phyloP scores from a whole-genome alignment of 1,140 invertebrate genomes.

The Drosophila ironensis region DNA sequence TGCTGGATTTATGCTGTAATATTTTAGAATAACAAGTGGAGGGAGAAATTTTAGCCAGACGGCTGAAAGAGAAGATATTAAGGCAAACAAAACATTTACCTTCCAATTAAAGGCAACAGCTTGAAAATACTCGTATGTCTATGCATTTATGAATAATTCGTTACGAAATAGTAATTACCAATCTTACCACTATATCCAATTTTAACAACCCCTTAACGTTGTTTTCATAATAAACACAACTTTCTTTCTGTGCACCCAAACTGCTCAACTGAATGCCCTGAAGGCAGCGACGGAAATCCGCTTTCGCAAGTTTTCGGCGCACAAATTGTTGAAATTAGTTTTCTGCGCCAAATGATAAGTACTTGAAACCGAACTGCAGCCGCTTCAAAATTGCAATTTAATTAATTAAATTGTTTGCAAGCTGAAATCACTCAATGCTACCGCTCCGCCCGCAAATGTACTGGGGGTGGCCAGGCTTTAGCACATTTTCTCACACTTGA shows the following conservation, averaged over 20 bases:
- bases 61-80: too few species aligned
- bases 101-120: too few species aligned
- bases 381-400: constrained; percentile 63
- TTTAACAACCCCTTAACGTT: too few species aligned
- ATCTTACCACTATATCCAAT: too few species aligned
- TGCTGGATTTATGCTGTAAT: too few species aligned
- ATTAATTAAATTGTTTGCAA: constrained; percentile 72
- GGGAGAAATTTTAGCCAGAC: too few species aligned
- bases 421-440: not conserved
- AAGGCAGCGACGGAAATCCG: constrained; percentile 57
- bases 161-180: too few species aligned
- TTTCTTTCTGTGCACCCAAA: not conserved
- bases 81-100: too few species aligned
- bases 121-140: too few species aligned
- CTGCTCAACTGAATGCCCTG: not conserved
- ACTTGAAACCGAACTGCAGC: constrained; percentile 67
- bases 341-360: constrained; percentile 74
- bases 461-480: not conserved
- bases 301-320: constrained; percentile 69
- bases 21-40: too few species aligned
- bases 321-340: constrained; percentile 80
- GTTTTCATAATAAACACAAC: too few species aligned
- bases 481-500: not conserved
- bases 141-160: too few species aligned
- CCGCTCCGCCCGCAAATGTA: not conserved